These are phyloP conservation scores for Ernsta delagoae DNA, from an alignment of 2,888 invertebrate species.

Conservation along the genomic window DNA sequence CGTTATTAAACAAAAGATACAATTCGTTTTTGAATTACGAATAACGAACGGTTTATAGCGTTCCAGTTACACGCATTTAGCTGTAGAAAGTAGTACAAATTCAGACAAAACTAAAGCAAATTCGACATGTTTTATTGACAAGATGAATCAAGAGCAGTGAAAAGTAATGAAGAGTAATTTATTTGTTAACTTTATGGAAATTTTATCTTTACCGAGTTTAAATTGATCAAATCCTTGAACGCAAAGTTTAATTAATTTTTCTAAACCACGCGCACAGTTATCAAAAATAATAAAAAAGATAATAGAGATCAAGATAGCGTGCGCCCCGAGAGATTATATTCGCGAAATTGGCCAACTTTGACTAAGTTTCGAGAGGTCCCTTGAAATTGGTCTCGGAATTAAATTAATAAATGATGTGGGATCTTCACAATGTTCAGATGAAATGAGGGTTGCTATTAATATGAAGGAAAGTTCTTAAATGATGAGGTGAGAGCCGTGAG, in stretches of 20 bases:
- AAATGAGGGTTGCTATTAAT: slow-evolving; percentile 16
- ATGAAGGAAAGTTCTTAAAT: neutral
- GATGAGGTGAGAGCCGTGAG: neutral
- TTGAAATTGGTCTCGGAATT: slow-evolving; percentile 7
- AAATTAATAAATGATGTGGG: slow-evolving; percentile 27
- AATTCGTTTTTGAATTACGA: too few relatives aligned
- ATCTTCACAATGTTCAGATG: slow-evolving; percentile 1
- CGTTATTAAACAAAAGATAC: too few relatives aligned
- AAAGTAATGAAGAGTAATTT: neutral
- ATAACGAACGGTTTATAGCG: too few relatives aligned
- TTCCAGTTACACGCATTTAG: too few relatives aligned
- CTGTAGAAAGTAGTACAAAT: too few relatives aligned
- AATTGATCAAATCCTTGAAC: neutral
- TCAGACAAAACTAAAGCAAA: too few relatives aligned
- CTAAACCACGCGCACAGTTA: neutral
- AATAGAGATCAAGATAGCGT: neutral
- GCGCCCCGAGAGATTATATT: neutral
- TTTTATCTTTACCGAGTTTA: neutral
- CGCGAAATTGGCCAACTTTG: neutral
- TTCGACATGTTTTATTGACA: too few relatives aligned
- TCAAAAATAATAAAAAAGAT: neutral
- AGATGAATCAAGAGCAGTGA: neutral
- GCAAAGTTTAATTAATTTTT: slow-evolving; percentile 2
- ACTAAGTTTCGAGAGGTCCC: neutral
- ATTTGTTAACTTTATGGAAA: neutral